These are phyloP conservation scores for Spheniscus mendiculus DNA, from an alignment of 2,113 vertebrate species.

Conservation along the genomic window DNA sequence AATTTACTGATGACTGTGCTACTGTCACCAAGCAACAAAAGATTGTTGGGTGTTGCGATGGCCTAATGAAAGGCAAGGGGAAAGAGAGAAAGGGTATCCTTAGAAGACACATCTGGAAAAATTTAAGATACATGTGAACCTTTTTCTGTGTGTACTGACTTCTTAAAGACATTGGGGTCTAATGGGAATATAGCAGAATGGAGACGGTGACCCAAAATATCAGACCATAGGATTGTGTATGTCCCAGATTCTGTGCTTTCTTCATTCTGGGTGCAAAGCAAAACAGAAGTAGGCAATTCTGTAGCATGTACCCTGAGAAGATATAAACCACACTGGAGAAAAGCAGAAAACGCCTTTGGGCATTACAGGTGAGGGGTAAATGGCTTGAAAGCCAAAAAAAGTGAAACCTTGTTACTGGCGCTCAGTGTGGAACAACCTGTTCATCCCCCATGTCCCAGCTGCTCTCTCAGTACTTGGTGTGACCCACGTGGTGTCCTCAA, in stretches of 20 bases:
- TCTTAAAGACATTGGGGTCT: neutral
- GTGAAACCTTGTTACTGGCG: neutral
- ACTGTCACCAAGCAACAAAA: neutral
- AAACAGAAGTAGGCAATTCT: neutral
- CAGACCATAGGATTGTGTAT: neutral
- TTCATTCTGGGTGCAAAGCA: neutral
- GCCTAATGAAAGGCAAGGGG: neutral
- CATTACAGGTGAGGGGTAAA: neutral
- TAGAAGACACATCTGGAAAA: neutral
- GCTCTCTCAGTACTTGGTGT: neutral
- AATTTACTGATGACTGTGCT: neutral
- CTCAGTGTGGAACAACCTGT: neutral
- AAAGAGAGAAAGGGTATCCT: neutral
- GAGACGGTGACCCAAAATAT: neutral
- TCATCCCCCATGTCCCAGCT: accelerated
- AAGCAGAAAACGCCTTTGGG: neutral
- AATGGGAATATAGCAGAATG: neutral
- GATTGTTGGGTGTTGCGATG: neutral
- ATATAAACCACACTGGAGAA: neutral
- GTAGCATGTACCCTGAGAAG: neutral
- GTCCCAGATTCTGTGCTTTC: neutral
- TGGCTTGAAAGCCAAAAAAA: neutral
- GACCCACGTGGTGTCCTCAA: neutral
- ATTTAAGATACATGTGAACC: accelerated
- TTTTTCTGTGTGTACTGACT: neutral